Conservation (phyloP, 2,113 vertebrate species). For the Limnothrissa miodon region DNA sequence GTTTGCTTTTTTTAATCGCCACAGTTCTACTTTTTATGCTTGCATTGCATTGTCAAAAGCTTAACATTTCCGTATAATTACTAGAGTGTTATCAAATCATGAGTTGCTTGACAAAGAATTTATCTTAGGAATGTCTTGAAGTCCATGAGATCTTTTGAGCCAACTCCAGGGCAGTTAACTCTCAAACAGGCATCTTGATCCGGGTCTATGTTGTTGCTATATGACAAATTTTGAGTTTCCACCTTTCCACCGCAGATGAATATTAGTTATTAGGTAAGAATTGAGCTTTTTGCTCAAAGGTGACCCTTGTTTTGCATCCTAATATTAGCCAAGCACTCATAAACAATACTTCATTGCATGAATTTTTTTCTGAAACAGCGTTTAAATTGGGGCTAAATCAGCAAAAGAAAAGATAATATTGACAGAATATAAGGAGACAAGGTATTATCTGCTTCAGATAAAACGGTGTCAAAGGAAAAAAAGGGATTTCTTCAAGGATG, state of each 20-base stretch:
- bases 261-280: neutral
- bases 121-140: neutral
- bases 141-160: no score
- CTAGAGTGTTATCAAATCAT: neutral
- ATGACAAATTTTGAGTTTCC: neutral
- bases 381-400: conserved; percentile 22
- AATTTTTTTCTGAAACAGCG: conserved; percentile 14
- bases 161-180: neutral
- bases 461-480: neutral
- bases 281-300: neutral
- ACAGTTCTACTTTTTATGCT: neutral
- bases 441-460: neutral
- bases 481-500: neutral
- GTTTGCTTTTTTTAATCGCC: neutral
- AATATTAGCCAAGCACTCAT: neutral
- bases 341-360: neutral
- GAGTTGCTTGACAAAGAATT: neutral
- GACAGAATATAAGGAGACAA: neutral
- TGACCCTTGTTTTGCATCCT: neutral
- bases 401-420: neutral
- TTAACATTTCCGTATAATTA: neutral
- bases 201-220: neutral
- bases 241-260: neutral
- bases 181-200: neutral
- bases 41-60: neutral